Conservation (phyloP, 2,888 invertebrate genomes). For the Euplexia lucipara region DNA sequence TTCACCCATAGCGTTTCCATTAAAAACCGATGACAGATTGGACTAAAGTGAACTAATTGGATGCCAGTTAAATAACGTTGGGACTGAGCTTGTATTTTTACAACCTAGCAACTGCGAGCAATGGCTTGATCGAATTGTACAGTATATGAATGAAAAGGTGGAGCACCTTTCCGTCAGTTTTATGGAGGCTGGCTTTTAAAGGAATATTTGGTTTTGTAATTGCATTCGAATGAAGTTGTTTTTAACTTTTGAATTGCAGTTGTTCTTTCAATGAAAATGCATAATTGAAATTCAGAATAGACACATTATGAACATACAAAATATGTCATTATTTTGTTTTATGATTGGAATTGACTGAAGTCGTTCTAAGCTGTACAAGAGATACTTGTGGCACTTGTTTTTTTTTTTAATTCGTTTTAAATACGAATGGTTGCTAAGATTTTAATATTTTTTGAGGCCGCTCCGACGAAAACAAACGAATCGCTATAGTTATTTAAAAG, state of each 20-base stretch:
- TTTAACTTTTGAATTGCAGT: too few relatives aligned
- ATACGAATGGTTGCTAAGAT: neutral
- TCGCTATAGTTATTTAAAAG: constrained; percentile 6
- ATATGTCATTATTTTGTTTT: too few relatives aligned
- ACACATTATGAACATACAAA: too few relatives aligned
- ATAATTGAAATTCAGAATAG: too few relatives aligned
- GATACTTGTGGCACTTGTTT: too few relatives aligned
- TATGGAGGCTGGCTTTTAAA: neutral
- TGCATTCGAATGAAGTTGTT: neutral
- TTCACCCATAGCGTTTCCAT: neutral
- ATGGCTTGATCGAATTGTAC: neutral
- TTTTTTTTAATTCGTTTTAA: neutral
- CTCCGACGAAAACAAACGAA: neutral
- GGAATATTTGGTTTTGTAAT: too few relatives aligned
- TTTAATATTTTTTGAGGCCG: constrained; percentile 11
- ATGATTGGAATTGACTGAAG: neutral
- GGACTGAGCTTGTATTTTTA: neutral
- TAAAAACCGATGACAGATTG: neutral
- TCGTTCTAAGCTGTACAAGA: too few relatives aligned
- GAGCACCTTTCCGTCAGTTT: neutral
- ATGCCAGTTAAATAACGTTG: neutral
- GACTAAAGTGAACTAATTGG: constrained; percentile 8
- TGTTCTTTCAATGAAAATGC: too few relatives aligned
- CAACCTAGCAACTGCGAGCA: too few relatives aligned
- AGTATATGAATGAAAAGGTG: neutral